phyloP scores from a whole-genome alignment of 2,113 vertebrate species.

The Zingel zingel region DNA sequence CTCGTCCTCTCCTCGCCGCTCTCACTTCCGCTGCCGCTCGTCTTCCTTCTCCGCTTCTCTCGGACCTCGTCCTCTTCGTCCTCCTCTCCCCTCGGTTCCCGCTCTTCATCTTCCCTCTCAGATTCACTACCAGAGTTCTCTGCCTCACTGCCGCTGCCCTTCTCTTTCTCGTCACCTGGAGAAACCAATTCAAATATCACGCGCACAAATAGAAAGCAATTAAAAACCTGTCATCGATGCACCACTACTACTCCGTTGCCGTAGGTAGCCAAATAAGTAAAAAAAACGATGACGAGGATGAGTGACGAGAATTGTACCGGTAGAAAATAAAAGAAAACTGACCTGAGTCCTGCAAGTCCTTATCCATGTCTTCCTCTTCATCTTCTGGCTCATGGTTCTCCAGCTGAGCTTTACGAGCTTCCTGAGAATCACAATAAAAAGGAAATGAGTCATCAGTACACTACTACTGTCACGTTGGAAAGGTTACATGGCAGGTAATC shows the following conservation, averaged over 20 bases:
- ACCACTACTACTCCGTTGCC: not conserved
- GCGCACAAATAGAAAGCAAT: not conserved
- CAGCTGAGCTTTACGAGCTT: constrained; percentile 93
- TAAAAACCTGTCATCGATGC: not conserved
- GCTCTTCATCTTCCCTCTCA: constrained; percentile 82
- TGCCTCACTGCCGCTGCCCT: constrained; percentile 89
- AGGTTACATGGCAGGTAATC: not conserved
- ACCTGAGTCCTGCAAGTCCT: constrained; percentile 90
- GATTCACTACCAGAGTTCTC: constrained; percentile 87
- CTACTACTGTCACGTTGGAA: not conserved
- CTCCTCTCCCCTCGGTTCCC: constrained; percentile 62
- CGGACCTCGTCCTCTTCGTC: constrained; percentile 69
- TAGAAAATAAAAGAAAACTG: constrained; percentile 33
- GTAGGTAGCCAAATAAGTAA: not conserved
- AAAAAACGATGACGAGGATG: too few species aligned
- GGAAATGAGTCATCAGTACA: constrained; percentile 1
- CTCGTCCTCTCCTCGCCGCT: constrained; percentile 84
- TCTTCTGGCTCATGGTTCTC: constrained; percentile 97
- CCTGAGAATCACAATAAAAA: constrained; percentile 76
- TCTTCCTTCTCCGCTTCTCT: constrained; percentile 75
- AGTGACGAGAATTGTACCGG: not conserved
- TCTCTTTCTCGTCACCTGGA: constrained; percentile 90
- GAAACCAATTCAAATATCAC: not conserved
- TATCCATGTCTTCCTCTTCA: constrained; percentile 92
- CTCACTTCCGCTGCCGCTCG: constrained; percentile 86